Evolutionary conservation across 2,888 invertebrate genomes (phyloP).

Genomic region (Cephus spinipes): DNA sequence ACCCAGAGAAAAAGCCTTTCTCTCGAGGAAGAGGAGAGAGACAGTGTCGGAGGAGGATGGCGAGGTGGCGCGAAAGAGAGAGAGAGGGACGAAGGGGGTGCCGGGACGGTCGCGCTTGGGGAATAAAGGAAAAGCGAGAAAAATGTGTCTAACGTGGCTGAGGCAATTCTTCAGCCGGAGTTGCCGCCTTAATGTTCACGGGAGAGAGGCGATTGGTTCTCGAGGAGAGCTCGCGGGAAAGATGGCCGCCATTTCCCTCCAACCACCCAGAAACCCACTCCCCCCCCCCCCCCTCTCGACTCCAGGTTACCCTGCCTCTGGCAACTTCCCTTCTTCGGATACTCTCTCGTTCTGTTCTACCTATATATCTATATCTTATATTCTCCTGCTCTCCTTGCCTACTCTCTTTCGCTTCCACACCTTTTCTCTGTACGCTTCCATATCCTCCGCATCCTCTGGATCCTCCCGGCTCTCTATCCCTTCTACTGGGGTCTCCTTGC

Average conservation of each 20-base stretch:
- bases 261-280: conserved; percentile 63
- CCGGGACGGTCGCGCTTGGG: conserved; percentile 11
- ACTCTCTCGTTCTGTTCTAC: conserved; percentile 43
- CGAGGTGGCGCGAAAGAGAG: neutral
- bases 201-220: conserved; percentile 66
- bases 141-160: conserved; percentile 67
- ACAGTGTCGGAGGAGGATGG: conserved; percentile 4
- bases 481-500: conserved; percentile 25
- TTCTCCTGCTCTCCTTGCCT: conserved; percentile 7
- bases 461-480: conserved; percentile 17
- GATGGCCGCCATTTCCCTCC: conserved; percentile 68
- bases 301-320: neutral
- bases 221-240: conserved; percentile 64
- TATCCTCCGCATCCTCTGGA: neutral
- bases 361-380: neutral
- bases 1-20: conserved; percentile 20
- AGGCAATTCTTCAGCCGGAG: conserved; percentile 66
- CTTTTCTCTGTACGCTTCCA: neutral
- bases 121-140: conserved; percentile 67
- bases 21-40: conserved; percentile 26
- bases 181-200: conserved; percentile 65
- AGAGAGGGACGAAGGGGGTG: conserved; percentile 36
- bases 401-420: conserved; percentile 26
- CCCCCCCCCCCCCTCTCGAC: conserved; percentile 38
- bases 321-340: conserved; percentile 43